Percentiles rank a stretch among this genome's conserved stretches.
phyloP scores from a whole-genome alignment of 23 tunicate species.

The Trididemnum miniatum region DNA sequence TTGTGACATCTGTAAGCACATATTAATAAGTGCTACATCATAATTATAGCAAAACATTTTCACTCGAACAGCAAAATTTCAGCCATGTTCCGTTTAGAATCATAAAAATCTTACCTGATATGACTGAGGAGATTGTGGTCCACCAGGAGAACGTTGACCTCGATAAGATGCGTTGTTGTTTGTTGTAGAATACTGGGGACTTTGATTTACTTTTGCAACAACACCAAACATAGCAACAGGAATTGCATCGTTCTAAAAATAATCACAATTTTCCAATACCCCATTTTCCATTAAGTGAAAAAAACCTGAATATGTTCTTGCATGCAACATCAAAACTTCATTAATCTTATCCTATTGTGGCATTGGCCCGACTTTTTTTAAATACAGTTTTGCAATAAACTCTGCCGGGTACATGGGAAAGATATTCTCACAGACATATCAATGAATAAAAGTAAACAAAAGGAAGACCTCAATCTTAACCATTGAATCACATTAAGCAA shows the following conservation, averaged over 20 bases:
- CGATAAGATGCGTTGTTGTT: not conserved
- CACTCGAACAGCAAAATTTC: too few relatives aligned
- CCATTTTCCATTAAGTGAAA: not conserved
- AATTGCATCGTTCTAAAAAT: not conserved
- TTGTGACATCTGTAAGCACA: too few relatives aligned
- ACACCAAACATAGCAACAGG: slow-evolving; percentile 1
- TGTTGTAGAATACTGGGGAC: too few relatives aligned
- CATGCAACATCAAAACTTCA: not conserved
- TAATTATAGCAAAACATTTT: too few relatives aligned
- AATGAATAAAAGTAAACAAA: too few relatives aligned
- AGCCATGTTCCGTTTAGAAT: too few relatives aligned
- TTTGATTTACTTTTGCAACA: not conserved
- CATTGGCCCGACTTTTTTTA: not conserved
- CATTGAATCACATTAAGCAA: too few relatives aligned
- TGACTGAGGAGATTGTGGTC: not conserved
- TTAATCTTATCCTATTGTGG: not conserved
- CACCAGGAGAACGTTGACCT: not conserved
- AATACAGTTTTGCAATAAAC: not conserved
- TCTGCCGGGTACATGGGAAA: not conserved
- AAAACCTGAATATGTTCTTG: not conserved
- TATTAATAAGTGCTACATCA: too few relatives aligned
- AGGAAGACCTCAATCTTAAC: too few relatives aligned
- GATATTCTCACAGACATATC: too few relatives aligned
- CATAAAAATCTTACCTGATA: not conserved
- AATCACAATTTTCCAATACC: not conserved